phyloP scores from a whole-genome alignment of 2,113 vertebrate genomes.

The Brachyistius frenatus region DNA sequence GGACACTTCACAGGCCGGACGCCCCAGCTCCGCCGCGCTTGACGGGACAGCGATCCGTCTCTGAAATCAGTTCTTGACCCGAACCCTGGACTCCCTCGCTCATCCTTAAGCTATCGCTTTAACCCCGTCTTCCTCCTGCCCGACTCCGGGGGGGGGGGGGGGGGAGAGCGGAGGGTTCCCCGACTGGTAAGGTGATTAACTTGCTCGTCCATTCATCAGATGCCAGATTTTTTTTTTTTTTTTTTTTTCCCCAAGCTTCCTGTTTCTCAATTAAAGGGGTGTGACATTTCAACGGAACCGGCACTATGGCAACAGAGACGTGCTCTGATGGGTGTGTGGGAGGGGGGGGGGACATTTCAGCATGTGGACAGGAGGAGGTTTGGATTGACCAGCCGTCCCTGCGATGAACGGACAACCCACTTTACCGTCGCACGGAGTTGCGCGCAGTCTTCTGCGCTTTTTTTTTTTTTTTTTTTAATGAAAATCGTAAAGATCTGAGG shows the following conservation, averaged over 20 bases:
- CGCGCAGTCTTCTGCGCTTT: too few relatives aligned
- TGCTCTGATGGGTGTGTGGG: too few relatives aligned
- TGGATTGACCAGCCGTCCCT: too few relatives aligned
- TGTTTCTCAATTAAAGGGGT: constrained; percentile 57
- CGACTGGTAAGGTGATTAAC: constrained; percentile 61
- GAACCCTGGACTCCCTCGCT: constrained; percentile 61
- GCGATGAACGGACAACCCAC: too few relatives aligned
- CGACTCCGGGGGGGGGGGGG: too few relatives aligned
- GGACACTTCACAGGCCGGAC: constrained; percentile 72
- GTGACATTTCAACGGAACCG: constrained; percentile 36
- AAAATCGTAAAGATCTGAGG: too few relatives aligned
- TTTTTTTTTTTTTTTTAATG: too few relatives aligned
- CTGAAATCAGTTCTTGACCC: constrained; percentile 61
- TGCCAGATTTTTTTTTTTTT: constrained; percentile 58
- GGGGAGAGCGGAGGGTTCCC: constrained; percentile 21
- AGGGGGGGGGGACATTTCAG: too few relatives aligned
- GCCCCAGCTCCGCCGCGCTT: constrained; percentile 66
- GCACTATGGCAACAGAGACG: constrained; percentile 45
- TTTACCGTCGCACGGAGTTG: too few relatives aligned
- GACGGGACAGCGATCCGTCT: constrained; percentile 66
- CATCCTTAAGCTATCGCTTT: constrained; percentile 71
- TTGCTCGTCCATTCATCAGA: constrained; percentile 62
- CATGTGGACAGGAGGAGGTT: too few relatives aligned
- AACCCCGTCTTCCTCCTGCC: constrained; percentile 55
- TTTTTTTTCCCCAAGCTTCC: too few relatives aligned